Conservation (phyloP, 1,140 invertebrate genomes). For the Anadara kagoshimensis region DNA sequence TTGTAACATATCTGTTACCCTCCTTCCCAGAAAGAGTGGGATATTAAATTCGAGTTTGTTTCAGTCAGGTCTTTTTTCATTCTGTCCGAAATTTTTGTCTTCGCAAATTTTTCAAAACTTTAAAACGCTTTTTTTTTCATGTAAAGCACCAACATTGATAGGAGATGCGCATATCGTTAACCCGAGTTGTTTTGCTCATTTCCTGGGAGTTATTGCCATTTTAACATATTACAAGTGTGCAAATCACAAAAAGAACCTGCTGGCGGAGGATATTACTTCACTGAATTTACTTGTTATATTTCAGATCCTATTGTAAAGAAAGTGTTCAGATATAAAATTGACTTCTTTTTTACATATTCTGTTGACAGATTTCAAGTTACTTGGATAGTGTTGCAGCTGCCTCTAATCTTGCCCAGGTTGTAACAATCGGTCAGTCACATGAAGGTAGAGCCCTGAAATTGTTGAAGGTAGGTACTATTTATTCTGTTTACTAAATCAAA, state of each 20-base stretch:
- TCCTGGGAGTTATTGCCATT: no score
- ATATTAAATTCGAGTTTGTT: no score
- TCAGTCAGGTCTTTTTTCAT: no score
- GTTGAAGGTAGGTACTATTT: slow-evolving; percentile 47
- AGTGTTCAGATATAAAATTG: not conserved
- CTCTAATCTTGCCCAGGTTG: slow-evolving; percentile 31
- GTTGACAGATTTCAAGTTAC: slow-evolving; percentile 17
- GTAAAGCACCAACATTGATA: no score
- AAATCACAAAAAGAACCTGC: no score
- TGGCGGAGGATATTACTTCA: not conserved
- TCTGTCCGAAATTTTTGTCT: not conserved
- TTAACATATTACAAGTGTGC: no score
- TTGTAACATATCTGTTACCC: no score
- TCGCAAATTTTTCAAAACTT: no score
- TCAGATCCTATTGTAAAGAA: not conserved
- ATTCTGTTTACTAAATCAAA: not conserved
- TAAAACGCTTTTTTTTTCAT: no score
- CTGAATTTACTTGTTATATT: not conserved
- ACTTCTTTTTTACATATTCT: not conserved
- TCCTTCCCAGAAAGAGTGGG: no score
- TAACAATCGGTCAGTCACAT: slow-evolving; percentile 49
- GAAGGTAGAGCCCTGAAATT: slow-evolving; percentile 52
- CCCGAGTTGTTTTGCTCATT: no score
- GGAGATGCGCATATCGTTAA: no score
- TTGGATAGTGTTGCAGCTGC: slow-evolving; percentile 8